These are phyloP conservation scores for Apis dorsata DNA, from an alignment of 1,140 invertebrate species.

Conservation along the genomic window DNA sequence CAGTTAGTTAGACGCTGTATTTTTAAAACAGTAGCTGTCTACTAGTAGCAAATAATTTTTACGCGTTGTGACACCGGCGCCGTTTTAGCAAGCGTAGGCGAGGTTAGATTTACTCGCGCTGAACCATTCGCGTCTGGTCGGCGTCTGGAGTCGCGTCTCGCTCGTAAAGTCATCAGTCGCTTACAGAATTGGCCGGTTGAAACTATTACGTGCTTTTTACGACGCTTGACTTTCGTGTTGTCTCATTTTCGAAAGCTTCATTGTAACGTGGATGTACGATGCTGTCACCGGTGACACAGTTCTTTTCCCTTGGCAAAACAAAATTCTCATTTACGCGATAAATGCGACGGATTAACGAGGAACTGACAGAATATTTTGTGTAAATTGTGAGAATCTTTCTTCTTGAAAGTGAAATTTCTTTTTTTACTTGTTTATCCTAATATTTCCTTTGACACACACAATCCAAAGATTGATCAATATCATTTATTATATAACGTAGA, in stretches of 20 bases:
- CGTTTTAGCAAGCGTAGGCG: conserved; percentile 51
- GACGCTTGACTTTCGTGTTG: background rate
- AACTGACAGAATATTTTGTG: background rate
- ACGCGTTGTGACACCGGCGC: conserved; percentile 36
- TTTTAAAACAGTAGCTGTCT: conserved; percentile 36
- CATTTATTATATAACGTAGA: background rate
- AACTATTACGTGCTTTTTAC: conserved; percentile 53
- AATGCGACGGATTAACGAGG: background rate
- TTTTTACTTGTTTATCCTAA: background rate
- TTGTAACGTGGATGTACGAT: background rate
- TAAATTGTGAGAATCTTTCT: background rate
- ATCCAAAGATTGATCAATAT: background rate
- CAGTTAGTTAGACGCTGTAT: conserved; percentile 8
- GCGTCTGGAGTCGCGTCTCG: conserved; percentile 57
- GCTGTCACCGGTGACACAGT: background rate
- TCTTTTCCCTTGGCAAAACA: background rate
- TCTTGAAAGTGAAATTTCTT: background rate
- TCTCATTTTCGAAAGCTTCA: background rate
- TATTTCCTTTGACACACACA: too few relatives aligned
- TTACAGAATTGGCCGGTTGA: conserved; percentile 1
- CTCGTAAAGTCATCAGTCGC: conserved; percentile 59
- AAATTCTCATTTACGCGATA: background rate
- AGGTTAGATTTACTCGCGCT: conserved; percentile 57
- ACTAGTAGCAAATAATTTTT: conserved; percentile 44
- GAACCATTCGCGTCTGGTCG: conserved; percentile 51